Base-by-base conservation (phyloP, 2,797 vertebrate genomes). In the Perdix hodgsoniae region DNA sequence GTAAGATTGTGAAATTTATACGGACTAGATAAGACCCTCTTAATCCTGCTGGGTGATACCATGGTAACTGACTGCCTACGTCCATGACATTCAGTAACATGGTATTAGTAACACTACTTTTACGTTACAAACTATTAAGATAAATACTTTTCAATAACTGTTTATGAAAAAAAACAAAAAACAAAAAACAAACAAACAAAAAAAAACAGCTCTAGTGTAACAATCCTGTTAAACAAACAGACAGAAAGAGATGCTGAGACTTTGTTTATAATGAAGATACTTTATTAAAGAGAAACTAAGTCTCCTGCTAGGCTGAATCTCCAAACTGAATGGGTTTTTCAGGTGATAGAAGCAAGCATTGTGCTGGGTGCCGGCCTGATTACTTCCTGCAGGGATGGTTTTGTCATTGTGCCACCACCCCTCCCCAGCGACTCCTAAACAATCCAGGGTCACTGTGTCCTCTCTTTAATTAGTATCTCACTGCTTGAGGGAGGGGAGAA, bases 391-490 rank as follows among this genome's bases (percentile, higher is more conserved):
- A 94, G 87, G 92, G 95, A 97, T 96, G 93, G 85, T 86, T 96
- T 96, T 96, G 94, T 91, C 90, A 93, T 88, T 97, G 93, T 94
- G 90, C 84, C 33, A 56, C 88, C 73, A 91, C 91, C 92, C 91
- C 96, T 97, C 94, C 95, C 84, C 66, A 84, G 94, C 90, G 96
- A 97, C 96, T 97, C 95, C 95, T 94, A 96, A 98, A 97, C 92
- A 96, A 97, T 88, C 76, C 86, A 91, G 91, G 96, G 97, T 98
- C 97, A 97, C 91, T 61, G 80, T 90, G 94, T 96, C 95, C 96
- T 96, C 96, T 96, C 96, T 97, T 97, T 98, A 97, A 97, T 98
- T 98, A 97, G 96, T 96, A 96, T 97, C 96, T 97, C 94, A 95
- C 94, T 96, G 96, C 94, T 97, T 93, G 95, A 97, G 94, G 96